Evolutionary conservation across 2,797 vertebrate genomes (phyloP).

Genomic region (Xenopus petersii): DNA sequence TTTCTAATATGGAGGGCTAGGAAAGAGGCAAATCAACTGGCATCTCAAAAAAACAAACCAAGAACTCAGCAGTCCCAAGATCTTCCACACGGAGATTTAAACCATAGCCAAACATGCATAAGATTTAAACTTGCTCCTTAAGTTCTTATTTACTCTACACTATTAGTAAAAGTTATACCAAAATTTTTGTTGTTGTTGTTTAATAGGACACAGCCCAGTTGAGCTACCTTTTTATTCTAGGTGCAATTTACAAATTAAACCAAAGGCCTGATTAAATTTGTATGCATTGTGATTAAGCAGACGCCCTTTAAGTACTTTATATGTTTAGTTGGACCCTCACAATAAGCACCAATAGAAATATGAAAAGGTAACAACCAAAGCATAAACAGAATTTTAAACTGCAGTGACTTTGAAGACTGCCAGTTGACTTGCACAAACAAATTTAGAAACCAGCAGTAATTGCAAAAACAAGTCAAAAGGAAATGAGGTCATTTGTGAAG

Average conservation of each 20-base stretch:
- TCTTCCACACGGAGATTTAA: conserved; percentile 32
- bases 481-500: conserved; percentile 92
- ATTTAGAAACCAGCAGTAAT: conserved; percentile 76
- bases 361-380: conserved; percentile 66
- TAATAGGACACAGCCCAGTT: conserved; percentile 53
- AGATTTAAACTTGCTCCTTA: conserved; percentile 15
- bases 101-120: conserved; percentile 51
- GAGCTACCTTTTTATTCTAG: conserved; percentile 60
- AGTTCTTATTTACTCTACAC: conserved; percentile 48
- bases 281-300: conserved; percentile 58
- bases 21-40: conserved; percentile 68
- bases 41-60: conserved; percentile 51
- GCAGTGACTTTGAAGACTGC: conserved; percentile 79
- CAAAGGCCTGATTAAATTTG: conserved; percentile 64
- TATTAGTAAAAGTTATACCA: conserved; percentile 55
- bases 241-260: conserved; percentile 62
- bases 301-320: conserved; percentile 54
- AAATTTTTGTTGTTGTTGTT: conserved; percentile 23
- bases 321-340: conserved; percentile 60
- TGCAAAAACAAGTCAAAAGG: conserved; percentile 72
- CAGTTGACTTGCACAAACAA: conserved; percentile 74
- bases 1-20: conserved; percentile 8
- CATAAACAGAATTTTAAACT: conserved; percentile 72
- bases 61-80: conserved; percentile 57
- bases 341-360: conserved; percentile 81